Conservation (phyloP, 1,140 invertebrate genomes). For the Samia ricini region DNA sequence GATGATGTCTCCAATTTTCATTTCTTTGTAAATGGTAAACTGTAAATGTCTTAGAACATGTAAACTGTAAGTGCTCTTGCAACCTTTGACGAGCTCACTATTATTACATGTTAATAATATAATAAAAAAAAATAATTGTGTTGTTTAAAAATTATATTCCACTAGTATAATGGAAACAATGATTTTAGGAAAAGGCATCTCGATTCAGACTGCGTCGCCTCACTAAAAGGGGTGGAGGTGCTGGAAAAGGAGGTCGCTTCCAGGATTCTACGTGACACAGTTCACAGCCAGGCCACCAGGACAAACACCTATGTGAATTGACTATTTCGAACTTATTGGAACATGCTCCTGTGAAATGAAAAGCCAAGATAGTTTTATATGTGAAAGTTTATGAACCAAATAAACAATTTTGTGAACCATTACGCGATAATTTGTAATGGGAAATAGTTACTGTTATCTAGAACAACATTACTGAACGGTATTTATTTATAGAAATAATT, state of each 20-base stretch:
- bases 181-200: slow-evolving; percentile 17
- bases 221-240: slow-evolving; percentile 9
- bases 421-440: neutral
- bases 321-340: neutral
- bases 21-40: too few relatives aligned
- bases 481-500: too few relatives aligned
- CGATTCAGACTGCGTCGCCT: slow-evolving; percentile 13
- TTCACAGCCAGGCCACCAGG: slow-evolving; percentile 5
- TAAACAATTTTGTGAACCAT: too few relatives aligned
- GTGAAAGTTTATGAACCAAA: neutral
- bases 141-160: neutral
- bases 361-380: neutral
- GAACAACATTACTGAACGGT: neutral
- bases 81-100: too few relatives aligned
- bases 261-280: slow-evolving; percentile 8
- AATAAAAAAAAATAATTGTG: too few relatives aligned
- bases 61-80: too few relatives aligned
- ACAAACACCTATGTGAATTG: slow-evolving; percentile 7
- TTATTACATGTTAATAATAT: too few relatives aligned
- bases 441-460: neutral
- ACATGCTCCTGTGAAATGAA: neutral
- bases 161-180: slow-evolving; percentile 1
- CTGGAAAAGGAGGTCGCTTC: neutral
- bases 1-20: too few relatives aligned
- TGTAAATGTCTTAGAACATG: too few relatives aligned